Evolutionary conservation across 1,140 invertebrate genomes (phyloP), one percentile per base, ranked within the genome.

Genomic region (Drepana arcuata): DNA sequence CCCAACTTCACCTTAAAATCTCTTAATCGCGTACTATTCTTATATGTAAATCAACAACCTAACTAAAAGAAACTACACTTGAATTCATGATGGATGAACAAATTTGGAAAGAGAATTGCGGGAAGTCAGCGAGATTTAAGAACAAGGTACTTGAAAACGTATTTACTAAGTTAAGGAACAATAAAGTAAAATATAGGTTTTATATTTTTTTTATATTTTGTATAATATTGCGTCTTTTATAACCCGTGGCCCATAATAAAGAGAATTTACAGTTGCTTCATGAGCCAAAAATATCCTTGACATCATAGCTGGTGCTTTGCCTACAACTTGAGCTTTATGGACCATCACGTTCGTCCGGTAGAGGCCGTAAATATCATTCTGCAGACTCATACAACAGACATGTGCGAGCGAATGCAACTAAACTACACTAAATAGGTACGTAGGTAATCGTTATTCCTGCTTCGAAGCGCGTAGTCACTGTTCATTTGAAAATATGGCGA

Each of bases 251-350:
- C 46, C 34, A 52, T 48, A 48, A 62, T 40, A 39, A 16, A 24
- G 25, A 24, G 35, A 32, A 37, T 46, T 35, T 37, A 38, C 34
- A 60, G 59, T 46, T 31, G 34, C 12, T 34, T 46, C 49, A 38
- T 54, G 55, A 70, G 74, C 65, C 71, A 77, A 72, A 67, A 74
- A 77, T 74, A 77, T 50, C 46, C 54, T 57, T 73, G 65, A 67
- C 69, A 65, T 68, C 69, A 71, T 50, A 56, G 57, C 46, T 27
- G 37, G 47, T 52, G 51, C 49, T 60, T 29, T 56, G 67, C 58
- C 54, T 60, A 61, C 55, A 60, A 52, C 60, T 57, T 48, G 41
- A 43, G 62, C 57, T 78, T 77, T 77, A 80, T 75, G 75, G 58
- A 41, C 64, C 72, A 68, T 75, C 61, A 56, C 64, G 50, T 34